Evolutionary conservation across 2,113 vertebrate species (phyloP), one percentile per base, ranked within the genome.

Genomic region (Clarias magur): DNA sequence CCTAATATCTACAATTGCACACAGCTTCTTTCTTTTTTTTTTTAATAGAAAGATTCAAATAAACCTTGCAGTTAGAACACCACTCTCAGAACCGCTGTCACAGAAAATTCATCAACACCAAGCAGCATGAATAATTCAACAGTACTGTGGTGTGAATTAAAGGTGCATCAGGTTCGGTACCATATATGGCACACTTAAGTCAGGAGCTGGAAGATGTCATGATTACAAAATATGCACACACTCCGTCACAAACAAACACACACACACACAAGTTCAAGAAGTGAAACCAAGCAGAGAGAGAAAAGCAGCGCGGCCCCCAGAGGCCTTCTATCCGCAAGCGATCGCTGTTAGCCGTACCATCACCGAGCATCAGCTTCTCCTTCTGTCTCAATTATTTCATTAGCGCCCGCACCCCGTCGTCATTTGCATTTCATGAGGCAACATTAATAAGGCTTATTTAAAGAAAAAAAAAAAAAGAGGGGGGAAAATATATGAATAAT

Each of bases 381-480:
- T 86, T 92, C 87, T 56, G 86, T 93, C 88, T 91, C 86, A 91
- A 90, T 91, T 90, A 91, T 83, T 89, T 91, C 86, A 91, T 92
- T 85, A 88, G 83, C 42, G 83, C 62, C 5, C 80, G 84, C n/a
- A 87, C 84, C 59, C 78, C 78, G 86, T 72, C 84, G 75, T 88
- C 89, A 90, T 85, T 92, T 83, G 38, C 90, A 88, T 90, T 89
- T 67, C 56, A 80, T 60, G 54, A 79, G 80, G 38, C 23, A 30
- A 75, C 86, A 90, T 91, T 89, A 88, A 89, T 80, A 90, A 87
- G 78, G 82, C 81, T 92, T 82, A 73, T 81, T 84, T 63, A 72
- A 85, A 86, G 83, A 79, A 88, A 80, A 23, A 63, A 79, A 87
- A 27, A 53, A 85, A 80, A 38, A 3, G 19, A 30, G 57, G 3